Conservation (phyloP, 2,888 invertebrate genomes). For the Drosophila atripex region DNA sequence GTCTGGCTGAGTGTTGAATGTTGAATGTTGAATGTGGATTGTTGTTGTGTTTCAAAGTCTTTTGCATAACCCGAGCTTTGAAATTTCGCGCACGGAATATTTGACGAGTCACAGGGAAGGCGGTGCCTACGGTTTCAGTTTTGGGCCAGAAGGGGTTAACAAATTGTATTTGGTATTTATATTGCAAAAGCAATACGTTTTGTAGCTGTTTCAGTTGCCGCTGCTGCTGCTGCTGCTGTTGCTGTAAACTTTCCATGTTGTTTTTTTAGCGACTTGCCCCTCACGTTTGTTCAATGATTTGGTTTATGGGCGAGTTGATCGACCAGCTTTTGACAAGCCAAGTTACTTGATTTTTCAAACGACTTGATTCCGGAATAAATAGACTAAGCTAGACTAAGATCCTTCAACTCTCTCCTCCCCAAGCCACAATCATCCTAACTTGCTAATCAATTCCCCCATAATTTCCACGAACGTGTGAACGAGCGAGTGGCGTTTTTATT, state of each 20-base stretch:
- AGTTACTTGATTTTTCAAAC: not conserved
- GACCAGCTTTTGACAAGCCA: conserved; percentile 24
- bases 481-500: conserved; percentile 53
- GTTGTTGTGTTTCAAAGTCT: conserved; percentile 35
- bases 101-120: conserved; percentile 66
- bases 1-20: conserved; percentile 20
- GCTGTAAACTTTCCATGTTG: conserved; percentile 65
- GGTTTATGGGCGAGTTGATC: conserved; percentile 32
- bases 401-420: not conserved
- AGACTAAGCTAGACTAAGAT: not conserved
- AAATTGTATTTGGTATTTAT: conserved; percentile 67
- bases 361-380: not conserved
- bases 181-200: conserved; percentile 54
- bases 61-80: conserved; percentile 67
- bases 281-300: conserved; percentile 43
- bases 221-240: conserved; percentile 17
- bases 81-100: conserved; percentile 70
- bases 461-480: conserved; percentile 63
- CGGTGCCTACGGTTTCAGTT: conserved; percentile 3
- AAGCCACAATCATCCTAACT: conserved; percentile 41
- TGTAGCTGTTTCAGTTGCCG: conserved; percentile 25
- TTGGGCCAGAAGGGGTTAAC: conserved; percentile 40
- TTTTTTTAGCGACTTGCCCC: conserved; percentile 45
- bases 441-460: conserved; percentile 54
- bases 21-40: too few relatives aligned